phyloP scores from a whole-genome alignment of 2,113 vertebrate species.

The Diglossa brunneiventris region DNA sequence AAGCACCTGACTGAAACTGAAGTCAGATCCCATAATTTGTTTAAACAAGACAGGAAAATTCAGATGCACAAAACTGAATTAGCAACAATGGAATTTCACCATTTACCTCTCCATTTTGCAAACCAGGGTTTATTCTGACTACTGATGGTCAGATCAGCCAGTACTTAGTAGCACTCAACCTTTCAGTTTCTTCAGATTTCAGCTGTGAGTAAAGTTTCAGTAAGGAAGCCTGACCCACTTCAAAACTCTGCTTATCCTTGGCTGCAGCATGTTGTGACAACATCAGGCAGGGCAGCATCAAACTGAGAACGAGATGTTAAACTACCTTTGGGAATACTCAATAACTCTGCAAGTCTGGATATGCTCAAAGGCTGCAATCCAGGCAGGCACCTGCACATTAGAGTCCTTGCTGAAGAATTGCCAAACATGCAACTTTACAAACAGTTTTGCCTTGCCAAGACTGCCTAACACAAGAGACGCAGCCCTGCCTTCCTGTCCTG shows the following conservation, averaged over 20 bases:
- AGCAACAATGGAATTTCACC: not conserved
- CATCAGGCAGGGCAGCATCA: not conserved
- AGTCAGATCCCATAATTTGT: not conserved
- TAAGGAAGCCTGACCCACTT: not conserved
- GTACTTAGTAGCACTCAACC: not conserved
- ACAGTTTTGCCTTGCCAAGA: not conserved
- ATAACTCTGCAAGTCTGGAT: not conserved
- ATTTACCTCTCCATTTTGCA: not conserved
- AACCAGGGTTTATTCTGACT: not conserved
- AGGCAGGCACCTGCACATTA: not conserved
- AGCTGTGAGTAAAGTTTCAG: not conserved
- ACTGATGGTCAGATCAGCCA: not conserved
- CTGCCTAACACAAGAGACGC: not conserved
- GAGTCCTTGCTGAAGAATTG: not conserved
- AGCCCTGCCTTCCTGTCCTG: not conserved
- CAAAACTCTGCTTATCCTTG: not conserved
- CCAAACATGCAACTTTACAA: not conserved
- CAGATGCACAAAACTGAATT: not conserved
- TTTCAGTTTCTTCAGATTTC: not conserved
- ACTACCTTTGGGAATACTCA: not conserved
- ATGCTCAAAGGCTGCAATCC: not conserved
- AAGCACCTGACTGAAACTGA: not conserved
- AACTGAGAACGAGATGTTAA: not conserved
- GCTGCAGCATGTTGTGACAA: constrained; percentile 3
- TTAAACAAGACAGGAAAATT: not conserved